Evolutionary conservation across 2,113 vertebrate genomes (phyloP).

Genomic region (Neofelis nebulosa): DNA sequence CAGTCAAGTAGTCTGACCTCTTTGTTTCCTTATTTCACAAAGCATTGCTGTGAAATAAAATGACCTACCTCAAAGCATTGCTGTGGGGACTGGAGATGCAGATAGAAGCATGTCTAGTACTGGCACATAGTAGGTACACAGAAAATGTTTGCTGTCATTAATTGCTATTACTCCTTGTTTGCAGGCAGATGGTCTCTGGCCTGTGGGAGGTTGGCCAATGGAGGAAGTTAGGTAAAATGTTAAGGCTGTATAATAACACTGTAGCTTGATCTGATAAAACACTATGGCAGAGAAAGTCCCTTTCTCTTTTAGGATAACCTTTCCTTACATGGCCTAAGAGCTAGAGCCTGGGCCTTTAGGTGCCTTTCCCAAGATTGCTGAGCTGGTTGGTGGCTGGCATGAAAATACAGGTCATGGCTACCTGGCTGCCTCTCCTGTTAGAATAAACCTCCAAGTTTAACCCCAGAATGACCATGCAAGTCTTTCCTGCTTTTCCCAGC

Average conservation of each 20-base stretch:
- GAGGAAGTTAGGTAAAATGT: background rate
- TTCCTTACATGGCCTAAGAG: background rate
- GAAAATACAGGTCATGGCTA: background rate
- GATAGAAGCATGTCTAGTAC: background rate
- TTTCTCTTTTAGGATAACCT: background rate
- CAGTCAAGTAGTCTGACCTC: background rate
- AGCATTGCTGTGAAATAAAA: background rate
- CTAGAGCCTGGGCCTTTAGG: too few relatives aligned
- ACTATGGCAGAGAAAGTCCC: background rate
- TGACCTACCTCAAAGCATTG: background rate
- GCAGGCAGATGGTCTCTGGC: background rate
- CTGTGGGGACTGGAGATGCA: background rate
- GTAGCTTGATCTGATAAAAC: background rate
- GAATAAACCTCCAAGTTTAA: background rate
- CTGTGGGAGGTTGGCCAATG: background rate
- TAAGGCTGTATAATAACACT: background rate
- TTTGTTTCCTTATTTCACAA: background rate
- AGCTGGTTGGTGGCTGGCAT: background rate
- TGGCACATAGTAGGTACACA: background rate
- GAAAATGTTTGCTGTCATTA: background rate
- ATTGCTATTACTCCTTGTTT: background rate
- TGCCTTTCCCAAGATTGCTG: background rate
- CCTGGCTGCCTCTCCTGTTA: background rate
- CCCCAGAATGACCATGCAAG: background rate
- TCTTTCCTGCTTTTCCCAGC: background rate